Evolutionary conservation across 1,140 invertebrate genomes (phyloP).

Genomic region (Achroia grisella): DNA sequence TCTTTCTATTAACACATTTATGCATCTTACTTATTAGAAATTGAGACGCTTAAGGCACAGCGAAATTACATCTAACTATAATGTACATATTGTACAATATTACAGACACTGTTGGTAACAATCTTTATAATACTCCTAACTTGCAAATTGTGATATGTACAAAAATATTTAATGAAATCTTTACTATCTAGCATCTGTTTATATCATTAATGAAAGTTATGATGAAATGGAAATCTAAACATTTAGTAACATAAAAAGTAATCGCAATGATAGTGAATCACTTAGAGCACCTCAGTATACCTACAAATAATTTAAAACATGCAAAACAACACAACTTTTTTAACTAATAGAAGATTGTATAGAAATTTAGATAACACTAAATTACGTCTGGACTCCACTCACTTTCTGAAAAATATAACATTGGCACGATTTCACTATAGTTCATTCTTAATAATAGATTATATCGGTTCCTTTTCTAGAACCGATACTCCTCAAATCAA

Average conservation of each 20-base stretch:
- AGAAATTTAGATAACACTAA: constrained; percentile 23
- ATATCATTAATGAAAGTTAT: not conserved
- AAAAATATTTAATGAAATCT: constrained; percentile 63
- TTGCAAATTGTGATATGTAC: constrained; percentile 69
- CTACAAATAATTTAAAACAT: constrained; percentile 28
- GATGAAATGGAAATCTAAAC: not conserved
- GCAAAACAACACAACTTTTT: constrained; percentile 15
- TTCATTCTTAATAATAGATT: constrained; percentile 12
- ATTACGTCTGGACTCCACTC: constrained; percentile 18
- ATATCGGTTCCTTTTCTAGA: constrained; percentile 52
- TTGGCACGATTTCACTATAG: constrained; percentile 51
- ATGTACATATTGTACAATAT: constrained; percentile 38
- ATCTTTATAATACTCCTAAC: constrained; percentile 43
- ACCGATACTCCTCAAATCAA: constrained; percentile 71
- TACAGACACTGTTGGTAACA: constrained; percentile 62
- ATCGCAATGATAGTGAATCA: not conserved
- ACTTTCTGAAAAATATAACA: constrained; percentile 15
- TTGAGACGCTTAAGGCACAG: constrained; percentile 71
- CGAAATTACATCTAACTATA: constrained; percentile 64
- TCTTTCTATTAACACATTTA: constrained; percentile 24
- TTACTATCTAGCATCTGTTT: constrained; percentile 36
- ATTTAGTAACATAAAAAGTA: no score
- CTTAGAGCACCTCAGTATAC: constrained; percentile 42
- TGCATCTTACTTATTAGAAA: constrained; percentile 59
- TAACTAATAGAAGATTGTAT: constrained; percentile 27